Percentiles rank a stretch among this genome's conserved stretches.
Evolutionary conservation across 92 coral and sea anemone species (phyloP).

Genomic region (Porites lobata): DNA sequence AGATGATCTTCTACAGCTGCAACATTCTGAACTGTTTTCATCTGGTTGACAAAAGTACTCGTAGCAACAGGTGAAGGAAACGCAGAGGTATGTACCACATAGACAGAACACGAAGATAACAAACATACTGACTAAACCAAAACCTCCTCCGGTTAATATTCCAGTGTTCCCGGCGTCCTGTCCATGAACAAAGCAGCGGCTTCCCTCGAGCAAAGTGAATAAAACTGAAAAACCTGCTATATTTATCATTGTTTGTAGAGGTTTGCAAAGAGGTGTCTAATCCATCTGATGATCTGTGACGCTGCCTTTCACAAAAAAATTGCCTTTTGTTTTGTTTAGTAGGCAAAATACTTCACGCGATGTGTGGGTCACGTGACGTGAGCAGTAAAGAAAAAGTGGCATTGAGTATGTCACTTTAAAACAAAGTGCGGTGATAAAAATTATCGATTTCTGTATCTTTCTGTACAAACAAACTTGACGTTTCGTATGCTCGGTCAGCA

Average conservation of each 20-base stretch:
- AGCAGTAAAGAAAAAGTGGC: no score
- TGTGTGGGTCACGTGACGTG: no score
- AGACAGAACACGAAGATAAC: slow-evolving; percentile 16
- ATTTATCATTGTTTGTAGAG: neutral
- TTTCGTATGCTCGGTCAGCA: no score
- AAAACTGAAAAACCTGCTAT: neutral
- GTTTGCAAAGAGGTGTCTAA: no score
- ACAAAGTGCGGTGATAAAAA: no score
- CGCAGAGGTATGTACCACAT: slow-evolving; percentile 20
- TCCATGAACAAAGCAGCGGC: neutral
- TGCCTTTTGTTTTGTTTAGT: no score
- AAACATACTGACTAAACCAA: slow-evolving; percentile 5
- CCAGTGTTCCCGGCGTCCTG: neutral
- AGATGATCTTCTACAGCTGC: neutral
- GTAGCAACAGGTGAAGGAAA: slow-evolving; percentile 40
- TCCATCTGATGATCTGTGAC: no score
- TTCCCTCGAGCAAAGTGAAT: neutral
- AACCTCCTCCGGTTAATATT: neutral
- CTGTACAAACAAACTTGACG: no score
- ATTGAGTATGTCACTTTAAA: no score
- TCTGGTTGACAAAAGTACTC: slow-evolving; percentile 26
- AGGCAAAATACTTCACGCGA: no score
- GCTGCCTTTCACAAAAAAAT: no score
- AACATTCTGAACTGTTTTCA: neutral
- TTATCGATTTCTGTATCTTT: no score